phyloP scores from a whole-genome alignment of 1,140 invertebrate genomes.

The Gonioctena quinquepunctata region DNA sequence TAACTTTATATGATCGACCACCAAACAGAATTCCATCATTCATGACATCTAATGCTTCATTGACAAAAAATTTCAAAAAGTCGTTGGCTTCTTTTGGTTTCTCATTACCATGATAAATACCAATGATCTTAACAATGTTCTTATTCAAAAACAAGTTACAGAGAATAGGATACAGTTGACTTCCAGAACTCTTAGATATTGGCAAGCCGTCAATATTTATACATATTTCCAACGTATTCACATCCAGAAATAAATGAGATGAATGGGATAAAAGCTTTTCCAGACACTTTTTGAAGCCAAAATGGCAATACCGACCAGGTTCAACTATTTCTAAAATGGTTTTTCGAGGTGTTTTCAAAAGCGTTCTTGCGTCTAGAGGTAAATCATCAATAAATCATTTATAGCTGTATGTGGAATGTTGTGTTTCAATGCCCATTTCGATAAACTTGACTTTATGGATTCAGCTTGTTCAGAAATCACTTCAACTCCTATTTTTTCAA shows the following conservation, averaged over 20 bases:
- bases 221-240: background rate
- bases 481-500: no score
- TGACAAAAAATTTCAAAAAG: conserved; percentile 18
- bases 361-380: background rate
- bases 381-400: no score
- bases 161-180: conserved; percentile 19
- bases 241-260: background rate
- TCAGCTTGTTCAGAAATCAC: no score
- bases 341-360: background rate
- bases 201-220: conserved; percentile 22
- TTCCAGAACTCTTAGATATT: background rate
- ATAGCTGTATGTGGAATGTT: no score
- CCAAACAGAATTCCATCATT: background rate
- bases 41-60: background rate
- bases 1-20: background rate
- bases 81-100: conserved; percentile 9
- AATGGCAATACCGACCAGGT: background rate
- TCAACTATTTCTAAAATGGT: background rate
- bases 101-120: conserved; percentile 6
- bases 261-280: background rate
- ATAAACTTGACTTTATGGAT: no score
- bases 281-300: conserved; percentile 4
- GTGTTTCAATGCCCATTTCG: no score
- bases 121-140: background rate
- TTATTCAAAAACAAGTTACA: background rate